Base-by-base conservation (phyloP, 2,888 invertebrate species). In the Melanophora roralis region DNA sequence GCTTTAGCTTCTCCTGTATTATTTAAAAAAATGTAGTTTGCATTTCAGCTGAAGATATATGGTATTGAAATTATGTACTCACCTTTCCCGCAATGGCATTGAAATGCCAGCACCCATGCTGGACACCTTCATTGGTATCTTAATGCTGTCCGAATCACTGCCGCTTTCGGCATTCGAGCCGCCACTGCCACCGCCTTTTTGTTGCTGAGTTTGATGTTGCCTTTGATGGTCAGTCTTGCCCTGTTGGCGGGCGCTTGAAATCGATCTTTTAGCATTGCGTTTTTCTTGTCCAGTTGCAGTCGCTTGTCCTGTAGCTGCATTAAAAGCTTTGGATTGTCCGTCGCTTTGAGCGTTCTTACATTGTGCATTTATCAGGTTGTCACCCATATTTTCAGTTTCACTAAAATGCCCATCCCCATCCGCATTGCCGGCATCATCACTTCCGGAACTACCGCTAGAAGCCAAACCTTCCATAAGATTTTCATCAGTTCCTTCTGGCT, bases 141-240 rank as follows among this genome's bases (percentile, higher is more conserved):
- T 91, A 55, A 92, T 89, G 85, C 93, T 92, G 86, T 95, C 95
- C 1, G 95, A 94, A 86, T 95, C 95, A 12, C 95, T 95, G 87
- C 94, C 95, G 84, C 92, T 88, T 75, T 88, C 88, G 69, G 87
- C 87, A 68, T 87, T 88, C 57, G 88, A 88, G 60, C 88, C 87
- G 53, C 86, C 86, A 76, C 86, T 85, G 69, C 86, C 86, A 55
- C 84, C 83, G 45, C 81, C 79, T 40, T 75, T 55, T 55, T 79
- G 68, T 34, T 75, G 55, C 23, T 74, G 71, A 38, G 51, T 64
- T 68, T 82, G 79, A 36, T 81, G 78, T 45, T 77, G 69, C 12
- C 34, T 55, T 57, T 64, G 69, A 71, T 76, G 57, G 34, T 47
- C 62, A 49, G 55, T 83, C 83, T 85, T 85, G 85, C 83, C 84